These are phyloP conservation scores for Parus major DNA, from an alignment of 2,113 vertebrate species.

Conservation along the genomic window DNA sequence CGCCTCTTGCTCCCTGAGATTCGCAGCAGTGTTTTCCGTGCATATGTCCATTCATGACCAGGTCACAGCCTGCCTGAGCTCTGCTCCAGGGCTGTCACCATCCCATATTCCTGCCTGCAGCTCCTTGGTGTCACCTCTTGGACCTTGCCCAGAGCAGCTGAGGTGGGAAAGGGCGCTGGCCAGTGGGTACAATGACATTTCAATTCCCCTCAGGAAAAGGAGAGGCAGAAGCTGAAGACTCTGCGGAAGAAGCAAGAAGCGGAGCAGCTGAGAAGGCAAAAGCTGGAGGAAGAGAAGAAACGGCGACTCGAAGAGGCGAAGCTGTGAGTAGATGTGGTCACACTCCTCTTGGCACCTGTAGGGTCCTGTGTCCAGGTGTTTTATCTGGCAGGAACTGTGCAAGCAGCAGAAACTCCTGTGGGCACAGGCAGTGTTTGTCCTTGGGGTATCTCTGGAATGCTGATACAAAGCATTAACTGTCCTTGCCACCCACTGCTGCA, in stretches of 20 bases:
- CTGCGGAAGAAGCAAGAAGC: slow-evolving; percentile 89
- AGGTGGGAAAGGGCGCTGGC: not conserved
- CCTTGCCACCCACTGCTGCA: not conserved
- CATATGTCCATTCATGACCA: rapidly evolving
- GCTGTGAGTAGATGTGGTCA: slow-evolving; percentile 72
- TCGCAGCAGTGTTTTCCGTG: not conserved
- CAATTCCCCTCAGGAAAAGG: slow-evolving; percentile 79
- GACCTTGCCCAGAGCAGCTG: not conserved
- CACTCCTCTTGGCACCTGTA: not conserved
- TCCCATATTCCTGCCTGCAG: not conserved
- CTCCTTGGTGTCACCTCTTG: not conserved
- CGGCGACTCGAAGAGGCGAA: slow-evolving; percentile 84
- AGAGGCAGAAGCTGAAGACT: slow-evolving; percentile 84
- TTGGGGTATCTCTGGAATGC: not conserved
- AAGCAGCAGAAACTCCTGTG: not conserved
- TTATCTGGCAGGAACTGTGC: not conserved
- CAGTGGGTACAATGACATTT: not conserved
- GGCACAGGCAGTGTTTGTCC: not conserved
- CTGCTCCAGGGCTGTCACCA: not conserved
- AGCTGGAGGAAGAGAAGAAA: slow-evolving; percentile 89
- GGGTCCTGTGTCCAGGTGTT: not conserved
- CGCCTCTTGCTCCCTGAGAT: not conserved
- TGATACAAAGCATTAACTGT: not conserved
- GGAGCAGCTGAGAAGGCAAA: slow-evolving; percentile 85
- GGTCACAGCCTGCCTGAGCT: not conserved